Conservation (phyloP, 2,888 invertebrate genomes). For the Coenonympha arcania region DNA sequence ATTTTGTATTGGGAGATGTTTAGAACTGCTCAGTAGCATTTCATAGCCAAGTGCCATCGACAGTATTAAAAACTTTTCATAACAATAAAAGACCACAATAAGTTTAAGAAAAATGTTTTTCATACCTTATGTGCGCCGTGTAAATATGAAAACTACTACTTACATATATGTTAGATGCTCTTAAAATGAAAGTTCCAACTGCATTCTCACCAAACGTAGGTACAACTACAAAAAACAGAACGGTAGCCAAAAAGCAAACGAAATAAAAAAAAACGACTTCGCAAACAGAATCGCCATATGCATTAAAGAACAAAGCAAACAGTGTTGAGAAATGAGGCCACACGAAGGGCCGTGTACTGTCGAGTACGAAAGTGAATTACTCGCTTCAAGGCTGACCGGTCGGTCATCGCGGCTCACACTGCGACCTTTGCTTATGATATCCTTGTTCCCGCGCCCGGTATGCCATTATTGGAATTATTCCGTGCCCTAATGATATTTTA, state of each 20-base stretch:
- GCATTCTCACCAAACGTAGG: no score
- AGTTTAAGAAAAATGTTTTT: no score
- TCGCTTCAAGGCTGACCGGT: conserved; percentile 69
- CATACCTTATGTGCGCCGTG: no score
- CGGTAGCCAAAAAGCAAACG: conserved; percentile 10
- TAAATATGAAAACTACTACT: no score
- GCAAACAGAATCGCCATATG: conserved; percentile 27
- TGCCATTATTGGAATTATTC: conserved; percentile 32
- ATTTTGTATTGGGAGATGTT: no score
- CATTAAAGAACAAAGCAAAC: conserved; percentile 51
- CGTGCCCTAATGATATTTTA: conserved; percentile 1
- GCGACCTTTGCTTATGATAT: conserved; percentile 70
- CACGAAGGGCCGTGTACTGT: conserved; percentile 59
- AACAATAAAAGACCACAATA: no score
- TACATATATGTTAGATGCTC: no score
- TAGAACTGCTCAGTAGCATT: no score
- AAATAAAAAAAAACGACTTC: conserved; percentile 17
- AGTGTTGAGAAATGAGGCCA: conserved; percentile 65
- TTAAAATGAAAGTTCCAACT: no score
- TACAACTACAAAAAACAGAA: conserved; percentile 4
- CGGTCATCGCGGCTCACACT: conserved; percentile 69
- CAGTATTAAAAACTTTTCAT: no score
- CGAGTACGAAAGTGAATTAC: conserved; percentile 68
- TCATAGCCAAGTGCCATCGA: no score
- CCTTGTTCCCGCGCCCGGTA: conserved; percentile 60